A percentile compares a stretch with the other conserved stretches of the same genome.
Conservation (phyloP, 1,140 invertebrate genomes). For the Halyomorpha halys region DNA sequence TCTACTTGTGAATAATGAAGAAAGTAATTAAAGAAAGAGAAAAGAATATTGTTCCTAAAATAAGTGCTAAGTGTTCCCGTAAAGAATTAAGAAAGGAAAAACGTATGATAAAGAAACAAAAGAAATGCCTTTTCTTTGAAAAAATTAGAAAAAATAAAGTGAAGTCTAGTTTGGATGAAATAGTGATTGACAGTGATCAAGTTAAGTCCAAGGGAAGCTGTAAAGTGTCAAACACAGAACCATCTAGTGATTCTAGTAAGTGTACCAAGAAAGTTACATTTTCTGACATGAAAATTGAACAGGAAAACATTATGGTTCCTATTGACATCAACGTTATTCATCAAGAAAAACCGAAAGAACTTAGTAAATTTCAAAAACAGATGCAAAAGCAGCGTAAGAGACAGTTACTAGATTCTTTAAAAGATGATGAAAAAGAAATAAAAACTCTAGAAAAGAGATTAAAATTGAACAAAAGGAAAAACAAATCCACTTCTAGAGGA, state of each 20-base stretch:
- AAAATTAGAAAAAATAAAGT: constrained; percentile 38
- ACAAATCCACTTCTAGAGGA: constrained; percentile 61
- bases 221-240: background rate
- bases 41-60: too few species aligned
- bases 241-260: background rate
- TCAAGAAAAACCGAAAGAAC: constrained; percentile 24
- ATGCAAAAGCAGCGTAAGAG: constrained; percentile 48
- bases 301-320: background rate
- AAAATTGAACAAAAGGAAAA: constrained; percentile 66
- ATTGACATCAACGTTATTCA: constrained; percentile 7
- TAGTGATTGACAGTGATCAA: too few species aligned
- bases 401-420: constrained; percentile 56
- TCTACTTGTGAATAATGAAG: too few species aligned
- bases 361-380: constrained; percentile 41
- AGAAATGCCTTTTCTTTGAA: constrained; percentile 39
- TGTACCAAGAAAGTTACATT: background rate
- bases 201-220: constrained; percentile 30
- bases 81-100: constrained; percentile 51
- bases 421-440: constrained; percentile 68
- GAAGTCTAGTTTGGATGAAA: too few species aligned
- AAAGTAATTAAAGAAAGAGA: too few species aligned
- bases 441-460: constrained; percentile 73
- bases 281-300: background rate
- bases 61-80: constrained; percentile 32
- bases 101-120: constrained; percentile 42